Percentiles rank a stretch among this genome's conserved stretches.
Evolutionary conservation across 2,113 vertebrate genomes (phyloP).

Genomic region (Chelonoidis abingdonii): DNA sequence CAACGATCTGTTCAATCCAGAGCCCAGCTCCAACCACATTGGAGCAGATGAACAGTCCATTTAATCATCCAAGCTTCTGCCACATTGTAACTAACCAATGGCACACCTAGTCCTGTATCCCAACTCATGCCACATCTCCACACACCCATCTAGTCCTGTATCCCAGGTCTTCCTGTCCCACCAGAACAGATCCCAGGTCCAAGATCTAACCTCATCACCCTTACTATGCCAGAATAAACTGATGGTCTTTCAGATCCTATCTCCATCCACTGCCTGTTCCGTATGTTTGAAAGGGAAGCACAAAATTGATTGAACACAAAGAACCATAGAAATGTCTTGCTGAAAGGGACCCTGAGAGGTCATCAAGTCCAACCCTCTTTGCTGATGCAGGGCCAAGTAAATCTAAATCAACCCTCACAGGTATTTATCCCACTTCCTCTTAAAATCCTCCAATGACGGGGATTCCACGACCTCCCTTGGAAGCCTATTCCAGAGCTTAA

Average conservation of each 20-base stretch:
- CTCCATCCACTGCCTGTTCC: background rate
- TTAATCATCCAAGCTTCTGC: background rate
- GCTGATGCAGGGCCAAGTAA: background rate
- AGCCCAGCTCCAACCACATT: background rate
- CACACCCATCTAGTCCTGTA: background rate
- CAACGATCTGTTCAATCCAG: background rate
- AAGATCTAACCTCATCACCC: background rate
- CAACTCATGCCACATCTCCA: fast-evolving
- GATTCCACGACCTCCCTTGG: background rate
- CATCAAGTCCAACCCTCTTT: background rate
- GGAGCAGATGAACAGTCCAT: background rate
- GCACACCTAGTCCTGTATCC: background rate
- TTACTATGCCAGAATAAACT: background rate
- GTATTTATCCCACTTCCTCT: background rate
- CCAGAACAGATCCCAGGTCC: fast-evolving
- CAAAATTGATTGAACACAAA: background rate
- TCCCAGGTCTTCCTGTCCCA: background rate
- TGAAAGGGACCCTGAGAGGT: background rate
- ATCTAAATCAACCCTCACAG: background rate
- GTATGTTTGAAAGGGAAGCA: background rate
- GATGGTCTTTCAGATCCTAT: background rate
- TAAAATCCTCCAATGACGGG: background rate
- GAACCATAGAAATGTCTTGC: background rate
- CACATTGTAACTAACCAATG: background rate
- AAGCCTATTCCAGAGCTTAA: background rate